Percentiles rank a stretch among this genome's conserved stretches.
phyloP scores from a whole-genome alignment of 2,113 vertebrate species.

The Lethenteron reissneri region DNA sequence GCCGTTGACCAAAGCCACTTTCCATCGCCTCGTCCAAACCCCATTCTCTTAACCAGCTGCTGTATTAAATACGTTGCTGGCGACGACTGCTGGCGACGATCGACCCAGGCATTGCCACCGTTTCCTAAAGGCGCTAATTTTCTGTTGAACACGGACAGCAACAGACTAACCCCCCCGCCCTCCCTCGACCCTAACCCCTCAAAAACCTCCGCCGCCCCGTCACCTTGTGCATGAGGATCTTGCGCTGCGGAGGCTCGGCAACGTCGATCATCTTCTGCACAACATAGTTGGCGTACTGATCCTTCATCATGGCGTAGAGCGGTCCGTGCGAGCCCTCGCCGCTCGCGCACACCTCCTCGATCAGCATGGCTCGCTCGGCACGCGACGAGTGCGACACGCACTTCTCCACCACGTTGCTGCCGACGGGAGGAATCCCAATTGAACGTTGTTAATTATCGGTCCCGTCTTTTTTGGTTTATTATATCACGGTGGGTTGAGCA shows the following conservation, averaged over 20 bases:
- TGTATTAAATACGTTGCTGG: no score
- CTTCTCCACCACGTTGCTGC: constrained; percentile 88
- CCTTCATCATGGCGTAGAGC: constrained; percentile 99
- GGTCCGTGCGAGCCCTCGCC: constrained; percentile 94
- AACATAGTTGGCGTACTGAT: constrained; percentile 96
- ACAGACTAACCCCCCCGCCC: no score
- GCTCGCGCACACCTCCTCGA: constrained; percentile 92
- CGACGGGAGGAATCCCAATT: constrained; percentile 10
- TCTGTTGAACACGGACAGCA: no score
- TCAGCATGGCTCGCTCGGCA: constrained; percentile 71
- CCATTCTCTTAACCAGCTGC: no score
- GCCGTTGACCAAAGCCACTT: no score
- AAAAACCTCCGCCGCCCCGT: not conserved
- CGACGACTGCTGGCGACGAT: no score
- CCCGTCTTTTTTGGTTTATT: no score
- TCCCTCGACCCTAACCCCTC: no score
- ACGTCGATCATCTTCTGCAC: constrained; percentile 98
- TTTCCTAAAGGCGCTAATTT: no score
- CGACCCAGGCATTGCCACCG: no score
- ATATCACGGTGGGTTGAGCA: no score
- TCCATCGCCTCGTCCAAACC: no score
- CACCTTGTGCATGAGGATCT: constrained; percentile 99
- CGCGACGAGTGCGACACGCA: constrained; percentile 91
- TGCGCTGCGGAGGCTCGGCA: constrained; percentile 83
- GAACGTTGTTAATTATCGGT: not conserved